Base-by-base conservation (phyloP, 2,888 invertebrate genomes). In the Boloria euphrosyne region DNA sequence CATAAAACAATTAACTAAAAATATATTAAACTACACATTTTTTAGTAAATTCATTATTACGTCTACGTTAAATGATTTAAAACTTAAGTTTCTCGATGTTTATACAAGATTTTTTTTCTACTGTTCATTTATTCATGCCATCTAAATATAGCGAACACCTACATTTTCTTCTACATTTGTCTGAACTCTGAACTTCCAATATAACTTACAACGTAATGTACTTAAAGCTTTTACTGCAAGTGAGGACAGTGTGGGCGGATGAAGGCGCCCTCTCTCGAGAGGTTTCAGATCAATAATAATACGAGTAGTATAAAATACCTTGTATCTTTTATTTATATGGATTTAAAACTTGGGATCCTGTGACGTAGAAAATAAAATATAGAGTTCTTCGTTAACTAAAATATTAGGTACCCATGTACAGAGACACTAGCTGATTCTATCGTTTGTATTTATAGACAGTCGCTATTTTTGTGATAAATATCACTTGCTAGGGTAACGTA, bases 211-310 rank as follows among this genome's bases (percentile, higher is more conserved):
- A 38, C 46, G 51, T 52, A 58, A 17, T 58, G n/a, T 59, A 53
- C 47, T 59, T 46, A 58, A 52, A 31, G 52, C 58, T 65, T 47
- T 65, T 31, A 52, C 47, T 47, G 58, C 44, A 58, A 58, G 47
- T 18, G 49, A 49, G 58, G 64, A 31, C 18, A 59, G 31, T 65
- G 58, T 65, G 64, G 58, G 64, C 51, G 50, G 44, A 6, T 31
- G 58, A 52, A 52, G 58, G 58, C 57, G 64, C 43, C 58, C 51
- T 58, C 46, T 47, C 58, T 31, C 47, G 44, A 58, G 64, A 65
- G 58, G 64, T 52, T 27, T 46, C 51, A 58, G 64, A 65, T 65
- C 64, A 51, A 65, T 65, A 51, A 65, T 65, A 65, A 44, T 53
- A 47, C 38, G 58, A 52, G 52, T 18, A 22, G 59, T 31, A 57